Evolutionary conservation across 2,797 vertebrate species (phyloP).

Genomic region (Stomatorhinus walkeri): DNA sequence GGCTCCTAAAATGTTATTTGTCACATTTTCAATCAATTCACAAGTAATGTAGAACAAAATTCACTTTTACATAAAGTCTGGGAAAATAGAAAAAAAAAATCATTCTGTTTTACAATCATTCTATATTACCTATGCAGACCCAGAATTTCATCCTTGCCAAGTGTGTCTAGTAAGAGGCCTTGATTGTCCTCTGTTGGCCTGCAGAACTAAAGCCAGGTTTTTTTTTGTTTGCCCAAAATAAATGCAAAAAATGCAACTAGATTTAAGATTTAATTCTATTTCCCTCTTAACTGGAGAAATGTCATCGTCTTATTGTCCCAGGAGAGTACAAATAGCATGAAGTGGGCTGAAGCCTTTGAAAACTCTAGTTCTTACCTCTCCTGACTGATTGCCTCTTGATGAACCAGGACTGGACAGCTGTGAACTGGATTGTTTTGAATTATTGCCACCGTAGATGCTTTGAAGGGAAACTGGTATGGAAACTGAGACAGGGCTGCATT

Average conservation of each 20-base stretch:
- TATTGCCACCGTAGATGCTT: slow-evolving; percentile 55
- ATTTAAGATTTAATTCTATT: background rate
- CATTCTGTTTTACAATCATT: background rate
- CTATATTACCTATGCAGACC: background rate
- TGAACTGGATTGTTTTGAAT: slow-evolving; percentile 37
- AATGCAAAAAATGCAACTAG: background rate
- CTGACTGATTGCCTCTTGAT: slow-evolving; percentile 34
- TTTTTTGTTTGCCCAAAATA: background rate
- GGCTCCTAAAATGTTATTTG: background rate
- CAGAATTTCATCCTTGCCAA: background rate
- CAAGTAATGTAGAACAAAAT: background rate
- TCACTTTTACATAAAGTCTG: background rate
- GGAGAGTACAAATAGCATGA: slow-evolving; percentile 27
- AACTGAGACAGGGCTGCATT: slow-evolving; percentile 26
- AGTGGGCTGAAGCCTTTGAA: slow-evolving; percentile 39
- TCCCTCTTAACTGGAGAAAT: background rate
- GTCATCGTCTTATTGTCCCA: background rate
- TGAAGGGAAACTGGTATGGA: slow-evolving; percentile 51
- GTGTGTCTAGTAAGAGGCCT: background rate
- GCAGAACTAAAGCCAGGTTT: background rate
- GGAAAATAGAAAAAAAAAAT: background rate
- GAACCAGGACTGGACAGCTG: slow-evolving; percentile 44
- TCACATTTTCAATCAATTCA: background rate
- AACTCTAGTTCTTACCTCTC: slow-evolving; percentile 32
- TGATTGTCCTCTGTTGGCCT: background rate